These are phyloP conservation scores for Cnemophilus loriae DNA, from an alignment of 2,113 vertebrate genomes.

Conservation along the genomic window DNA sequence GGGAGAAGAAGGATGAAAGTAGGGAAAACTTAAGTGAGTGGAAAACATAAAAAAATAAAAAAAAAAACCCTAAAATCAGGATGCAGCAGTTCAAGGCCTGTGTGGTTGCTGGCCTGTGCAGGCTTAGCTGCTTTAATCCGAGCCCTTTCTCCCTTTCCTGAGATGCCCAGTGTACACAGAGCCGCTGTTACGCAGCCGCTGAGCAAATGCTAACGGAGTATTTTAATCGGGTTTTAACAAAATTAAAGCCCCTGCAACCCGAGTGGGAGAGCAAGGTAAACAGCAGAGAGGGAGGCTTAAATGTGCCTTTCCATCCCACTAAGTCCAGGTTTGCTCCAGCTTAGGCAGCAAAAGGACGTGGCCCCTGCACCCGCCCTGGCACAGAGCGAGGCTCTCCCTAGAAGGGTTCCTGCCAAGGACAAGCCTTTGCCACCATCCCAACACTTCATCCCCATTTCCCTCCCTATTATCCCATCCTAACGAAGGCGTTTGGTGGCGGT, in stretches of 20 bases:
- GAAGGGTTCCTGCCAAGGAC: neutral
- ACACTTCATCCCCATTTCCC: neutral
- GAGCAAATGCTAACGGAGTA: neutral
- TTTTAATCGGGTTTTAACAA: neutral
- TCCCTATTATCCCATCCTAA: neutral
- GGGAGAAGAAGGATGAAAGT: neutral
- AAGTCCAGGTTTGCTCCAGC: neutral
- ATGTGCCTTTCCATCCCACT: neutral
- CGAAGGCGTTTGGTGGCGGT: fast-evolving
- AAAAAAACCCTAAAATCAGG: neutral
- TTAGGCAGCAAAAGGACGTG: neutral
- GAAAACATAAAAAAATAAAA: neutral
- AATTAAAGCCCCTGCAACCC: neutral
- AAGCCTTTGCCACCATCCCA: neutral
- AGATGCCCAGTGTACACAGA: neutral
- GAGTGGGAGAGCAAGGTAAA: neutral
- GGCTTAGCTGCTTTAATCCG: neutral
- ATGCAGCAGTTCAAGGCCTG: neutral
- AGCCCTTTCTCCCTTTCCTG: neutral
- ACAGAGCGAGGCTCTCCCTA: fast-evolving
- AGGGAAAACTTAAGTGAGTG: neutral
- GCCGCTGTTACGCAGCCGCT: fast-evolving
- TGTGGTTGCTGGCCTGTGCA: neutral
- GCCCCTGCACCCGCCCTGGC: fast-evolving
- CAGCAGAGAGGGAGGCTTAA: neutral